These are phyloP conservation scores for Caenorhabditis panamensis DNA, from an alignment of 2,888 invertebrate genomes.

Conservation along the genomic window DNA sequence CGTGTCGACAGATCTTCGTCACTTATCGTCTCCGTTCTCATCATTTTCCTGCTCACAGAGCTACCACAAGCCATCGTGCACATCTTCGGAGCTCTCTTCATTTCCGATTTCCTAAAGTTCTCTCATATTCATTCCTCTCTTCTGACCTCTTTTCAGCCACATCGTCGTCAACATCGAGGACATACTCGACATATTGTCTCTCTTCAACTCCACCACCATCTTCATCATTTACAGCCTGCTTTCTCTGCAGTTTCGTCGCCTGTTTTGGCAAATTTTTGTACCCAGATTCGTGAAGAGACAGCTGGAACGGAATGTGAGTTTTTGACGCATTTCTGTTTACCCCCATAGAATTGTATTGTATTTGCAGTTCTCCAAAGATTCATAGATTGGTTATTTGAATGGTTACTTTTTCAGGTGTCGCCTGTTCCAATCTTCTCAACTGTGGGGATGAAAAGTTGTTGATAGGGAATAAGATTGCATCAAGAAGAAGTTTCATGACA, in stretches of 20 bases:
- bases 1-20: conserved; percentile 15
- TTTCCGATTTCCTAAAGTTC: conserved; percentile 17
- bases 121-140: not conserved
- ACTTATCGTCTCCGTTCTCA: conserved; percentile 19
- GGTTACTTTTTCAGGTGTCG: not conserved
- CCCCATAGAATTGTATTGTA: too few species aligned
- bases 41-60: conserved; percentile 23
- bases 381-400: too few species aligned
- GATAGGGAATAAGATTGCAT: too few species aligned
- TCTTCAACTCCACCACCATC: conserved; percentile 18
- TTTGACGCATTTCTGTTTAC: too few species aligned
- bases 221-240: conserved; percentile 33
- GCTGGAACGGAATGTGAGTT: not conserved
- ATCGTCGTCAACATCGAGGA: conserved; percentile 17
- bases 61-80: conserved; percentile 13
- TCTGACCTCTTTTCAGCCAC: conserved; percentile 8
- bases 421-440: not conserved
- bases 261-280: conserved; percentile 11
- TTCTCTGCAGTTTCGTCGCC: conserved; percentile 25
- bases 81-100: conserved; percentile 31
- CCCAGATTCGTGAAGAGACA: not conserved
- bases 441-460: not conserved
- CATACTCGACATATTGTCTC: conserved; percentile 15
- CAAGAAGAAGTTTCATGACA: too few species aligned
- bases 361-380: too few species aligned